Evolutionary conservation across 53 echinoderm and acorn worm genomes (phyloP).

Genomic region (Holothuria leucospilota): DNA sequence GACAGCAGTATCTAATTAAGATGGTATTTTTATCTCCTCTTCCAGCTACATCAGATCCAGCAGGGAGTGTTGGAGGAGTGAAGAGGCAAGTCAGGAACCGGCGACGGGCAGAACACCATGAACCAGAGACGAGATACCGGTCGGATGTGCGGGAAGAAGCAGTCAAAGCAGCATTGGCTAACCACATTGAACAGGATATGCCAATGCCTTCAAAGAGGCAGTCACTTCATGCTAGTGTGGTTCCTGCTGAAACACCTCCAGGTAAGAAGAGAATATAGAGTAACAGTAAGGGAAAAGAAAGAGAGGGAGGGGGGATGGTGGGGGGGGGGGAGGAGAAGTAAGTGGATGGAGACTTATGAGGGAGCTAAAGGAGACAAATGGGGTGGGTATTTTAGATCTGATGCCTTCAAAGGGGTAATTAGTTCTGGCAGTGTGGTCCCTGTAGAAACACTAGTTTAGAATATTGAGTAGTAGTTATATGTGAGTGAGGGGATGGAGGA

Average conservation of each 20-base stretch:
- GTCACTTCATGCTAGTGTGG: conserved; percentile 88
- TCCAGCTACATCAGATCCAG: background rate
- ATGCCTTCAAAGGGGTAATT: no score
- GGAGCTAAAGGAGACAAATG: no score
- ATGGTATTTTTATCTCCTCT: background rate
- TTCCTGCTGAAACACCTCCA: conserved; percentile 96
- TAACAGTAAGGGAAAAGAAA: no score
- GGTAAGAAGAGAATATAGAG: conserved; percentile 49
- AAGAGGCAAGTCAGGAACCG: conserved; percentile 51
- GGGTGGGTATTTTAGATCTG: no score
- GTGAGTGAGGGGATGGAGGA: no score
- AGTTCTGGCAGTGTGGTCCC: no score
- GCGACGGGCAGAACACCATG: conserved; percentile 87
- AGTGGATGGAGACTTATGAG: no score
- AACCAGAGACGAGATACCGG: conserved; percentile 90
- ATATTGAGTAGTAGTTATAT: no score
- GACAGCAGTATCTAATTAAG: no score
- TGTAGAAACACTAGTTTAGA: no score
- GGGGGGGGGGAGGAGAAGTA: no score
- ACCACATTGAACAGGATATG: conserved; percentile 84
- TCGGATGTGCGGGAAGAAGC: conserved; percentile 98
- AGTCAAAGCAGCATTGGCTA: conserved; percentile 92
- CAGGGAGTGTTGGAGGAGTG: conserved; percentile 43
- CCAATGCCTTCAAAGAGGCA: conserved; percentile 94
- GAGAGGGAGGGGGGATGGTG: no score